These are phyloP conservation scores for Onychomys leucogaster DNA, from an alignment of 2,797 vertebrate genomes.

Conservation along the genomic window DNA sequence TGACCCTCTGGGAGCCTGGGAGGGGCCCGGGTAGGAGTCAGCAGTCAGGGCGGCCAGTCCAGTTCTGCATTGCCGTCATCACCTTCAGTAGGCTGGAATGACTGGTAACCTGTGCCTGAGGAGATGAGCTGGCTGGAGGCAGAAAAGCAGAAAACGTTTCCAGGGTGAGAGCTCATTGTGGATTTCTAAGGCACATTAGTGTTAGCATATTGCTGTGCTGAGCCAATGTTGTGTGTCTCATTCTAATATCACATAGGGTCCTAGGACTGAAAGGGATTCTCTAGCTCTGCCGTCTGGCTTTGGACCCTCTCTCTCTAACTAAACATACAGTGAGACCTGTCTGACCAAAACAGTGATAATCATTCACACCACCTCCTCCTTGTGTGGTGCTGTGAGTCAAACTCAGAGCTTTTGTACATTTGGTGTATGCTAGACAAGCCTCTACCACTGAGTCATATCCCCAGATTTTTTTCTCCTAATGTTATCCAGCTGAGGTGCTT, in stretches of 20 bases:
- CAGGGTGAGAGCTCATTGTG: background rate
- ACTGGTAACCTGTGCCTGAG: background rate
- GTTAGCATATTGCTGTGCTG: background rate
- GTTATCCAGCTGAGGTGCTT: background rate
- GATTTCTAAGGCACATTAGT: background rate
- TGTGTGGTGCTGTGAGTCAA: background rate
- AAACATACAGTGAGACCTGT: background rate
- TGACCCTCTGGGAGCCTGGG: background rate
- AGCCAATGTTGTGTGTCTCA: background rate
- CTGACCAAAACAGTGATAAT: background rate
- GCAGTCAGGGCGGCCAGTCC: slow-evolving; percentile 28
- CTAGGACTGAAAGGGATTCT: background rate
- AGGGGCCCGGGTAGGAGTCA: background rate
- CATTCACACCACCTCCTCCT: background rate
- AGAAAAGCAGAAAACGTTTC: slow-evolving; percentile 35
- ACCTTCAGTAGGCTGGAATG: background rate
- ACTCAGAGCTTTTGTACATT: background rate
- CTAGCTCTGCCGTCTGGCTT: background rate
- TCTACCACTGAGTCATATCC: background rate
- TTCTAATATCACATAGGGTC: background rate
- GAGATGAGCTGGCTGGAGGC: background rate
- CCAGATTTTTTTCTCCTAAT: background rate
- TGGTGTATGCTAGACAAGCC: background rate
- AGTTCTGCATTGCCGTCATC: slow-evolving; percentile 51
- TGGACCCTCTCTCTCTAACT: background rate